Conservation (phyloP, 92 coral and sea anemone species). For the Nematostella vectensis region DNA sequence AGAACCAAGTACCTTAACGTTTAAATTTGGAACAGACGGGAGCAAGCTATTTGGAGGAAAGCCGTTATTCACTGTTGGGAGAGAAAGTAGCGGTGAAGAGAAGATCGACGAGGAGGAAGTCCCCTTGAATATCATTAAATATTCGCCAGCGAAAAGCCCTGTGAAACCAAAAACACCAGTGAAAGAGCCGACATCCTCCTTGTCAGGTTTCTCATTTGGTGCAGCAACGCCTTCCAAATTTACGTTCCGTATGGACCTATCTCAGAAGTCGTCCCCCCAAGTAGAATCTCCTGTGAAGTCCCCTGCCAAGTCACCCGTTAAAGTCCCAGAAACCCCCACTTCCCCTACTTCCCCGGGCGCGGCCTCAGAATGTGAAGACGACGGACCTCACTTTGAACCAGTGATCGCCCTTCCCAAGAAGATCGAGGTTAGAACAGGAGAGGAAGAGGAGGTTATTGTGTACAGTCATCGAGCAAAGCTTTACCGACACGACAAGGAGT, state of each 20-base stretch:
- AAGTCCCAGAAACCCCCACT: constrained; percentile 41
- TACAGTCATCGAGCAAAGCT: constrained; percentile 83
- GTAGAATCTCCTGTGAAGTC: constrained; percentile 22
- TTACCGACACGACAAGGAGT: constrained; percentile 57
- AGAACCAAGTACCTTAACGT: background rate
- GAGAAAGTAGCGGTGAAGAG: constrained; percentile 30
- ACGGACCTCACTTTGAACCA: constrained; percentile 86
- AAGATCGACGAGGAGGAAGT: constrained; percentile 35
- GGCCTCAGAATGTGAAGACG: constrained; percentile 67
- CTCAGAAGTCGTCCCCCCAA: constrained; percentile 11
- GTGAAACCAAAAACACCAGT: constrained; percentile 7
- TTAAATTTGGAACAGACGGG: background rate
- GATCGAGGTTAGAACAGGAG: constrained; percentile 72
- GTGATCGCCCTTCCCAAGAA: constrained; percentile 80
- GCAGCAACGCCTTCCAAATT: constrained; percentile 39
- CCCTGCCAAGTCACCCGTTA: constrained; percentile 11
- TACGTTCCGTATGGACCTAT: constrained; percentile 48
- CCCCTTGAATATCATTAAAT: constrained; percentile 35
- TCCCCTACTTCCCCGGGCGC: constrained; percentile 40
- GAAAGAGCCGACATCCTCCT: background rate
- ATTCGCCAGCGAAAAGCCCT: constrained; percentile 41
- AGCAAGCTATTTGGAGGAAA: background rate
- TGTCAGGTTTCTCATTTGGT: constrained; percentile 48
- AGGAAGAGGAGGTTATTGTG: constrained; percentile 64
- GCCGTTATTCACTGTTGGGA: constrained; percentile 68